These are phyloP conservation scores for Drosophila kuntzei DNA, from an alignment of 2,888 invertebrate species.

Conservation along the genomic window DNA sequence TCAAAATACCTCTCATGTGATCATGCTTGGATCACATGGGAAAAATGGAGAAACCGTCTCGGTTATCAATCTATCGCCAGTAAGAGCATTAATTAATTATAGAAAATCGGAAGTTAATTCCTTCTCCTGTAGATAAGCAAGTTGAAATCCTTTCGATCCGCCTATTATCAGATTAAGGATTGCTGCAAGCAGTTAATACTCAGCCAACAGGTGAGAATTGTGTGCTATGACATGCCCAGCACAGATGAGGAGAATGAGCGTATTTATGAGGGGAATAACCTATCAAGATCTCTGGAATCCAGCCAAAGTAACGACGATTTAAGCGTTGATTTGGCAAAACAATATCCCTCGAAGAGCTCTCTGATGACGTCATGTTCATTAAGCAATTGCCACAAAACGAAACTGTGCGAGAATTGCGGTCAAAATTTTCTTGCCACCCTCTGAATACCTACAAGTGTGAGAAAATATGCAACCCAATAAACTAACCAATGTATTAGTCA, in stretches of 20 bases:
- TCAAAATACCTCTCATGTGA: conserved; percentile 13
- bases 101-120: accelerated
- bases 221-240: conserved; percentile 66
- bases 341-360: background rate
- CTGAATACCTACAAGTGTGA: conserved; percentile 27
- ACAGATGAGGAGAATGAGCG: conserved; percentile 54
- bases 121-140: conserved; percentile 48
- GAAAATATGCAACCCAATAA: background rate
- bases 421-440: conserved; percentile 85
- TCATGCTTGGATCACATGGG: conserved; percentile 40
- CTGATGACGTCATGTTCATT: background rate
- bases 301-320: background rate
- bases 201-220: conserved; percentile 56
- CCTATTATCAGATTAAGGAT: conserved; percentile 72
- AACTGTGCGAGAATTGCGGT: conserved; percentile 55
- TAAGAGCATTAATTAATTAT: conserved; percentile 15
- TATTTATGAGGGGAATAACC: background rate
- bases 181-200: conserved; percentile 71
- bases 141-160: conserved; percentile 57
- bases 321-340: background rate
- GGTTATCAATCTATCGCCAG: conserved; percentile 54
- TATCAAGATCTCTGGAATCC: background rate
- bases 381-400: conserved; percentile 16
- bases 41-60: conserved; percentile 17
- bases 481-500: conserved; percentile 4